Evolutionary conservation across 2,888 invertebrate genomes (phyloP), one percentile per base, ranked within the genome.

Genomic region (Muscina levida): DNA sequence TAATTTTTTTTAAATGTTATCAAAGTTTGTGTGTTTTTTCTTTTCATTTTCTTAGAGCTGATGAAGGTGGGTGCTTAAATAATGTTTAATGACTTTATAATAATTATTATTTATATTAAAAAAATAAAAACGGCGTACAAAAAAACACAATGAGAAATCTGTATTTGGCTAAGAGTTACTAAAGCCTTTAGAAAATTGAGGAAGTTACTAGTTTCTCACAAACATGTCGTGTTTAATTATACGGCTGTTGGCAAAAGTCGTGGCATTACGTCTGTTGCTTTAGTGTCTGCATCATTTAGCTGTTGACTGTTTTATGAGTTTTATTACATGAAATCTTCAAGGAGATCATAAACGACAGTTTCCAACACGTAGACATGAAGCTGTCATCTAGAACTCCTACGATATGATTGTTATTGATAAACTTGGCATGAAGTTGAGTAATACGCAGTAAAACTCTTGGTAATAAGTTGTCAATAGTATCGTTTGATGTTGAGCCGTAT

Each of bases 1-100:
- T 1, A 44, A 62, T 65, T 51, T 70, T 51, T 39, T 15, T 46
- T 22, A n/a, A n/a, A n/a, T n/a, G n/a, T n/a, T n/a, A n/a, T 31
- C 31, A 15, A 11, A 22, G 19, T 56, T 53, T 8, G n/a, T n/a
- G 1, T 42, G 15, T 56, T 66, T 79, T 24, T 57, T 53, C 53
- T 53, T 73, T 22, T 65, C 1, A 11, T 42, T 26, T 72, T 70
- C 42, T 59, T 73, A 48, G 17, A 37, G 80, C 80, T 77, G 81
- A 75, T 81, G 81, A 37, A 81, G 77, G 77, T 77, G 77, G 81
- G 72, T 72, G 77, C 77, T 67, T 74, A 74, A 77, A 68, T 77
- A 81, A 81, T 81, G 74, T 77, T 75, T 81, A 81, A 81, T 68
- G 73, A 77, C 70, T 77, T 73, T 76, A 80, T 80, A 80, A 73